Conservation (phyloP, 2,888 invertebrate genomes). For the Polydrusus pterygomalis region DNA sequence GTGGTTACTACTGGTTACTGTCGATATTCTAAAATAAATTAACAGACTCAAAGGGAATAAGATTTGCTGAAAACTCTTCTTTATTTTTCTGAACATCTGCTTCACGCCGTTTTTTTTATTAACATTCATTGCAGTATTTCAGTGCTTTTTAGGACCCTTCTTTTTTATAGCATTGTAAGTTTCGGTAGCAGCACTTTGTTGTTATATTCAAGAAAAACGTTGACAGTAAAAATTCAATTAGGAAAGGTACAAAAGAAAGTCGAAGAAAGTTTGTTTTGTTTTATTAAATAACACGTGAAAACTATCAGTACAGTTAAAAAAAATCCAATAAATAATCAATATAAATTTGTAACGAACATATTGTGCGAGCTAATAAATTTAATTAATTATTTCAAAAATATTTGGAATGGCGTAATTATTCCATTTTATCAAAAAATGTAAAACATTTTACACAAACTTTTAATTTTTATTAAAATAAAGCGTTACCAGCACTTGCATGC, state of each 20-base stretch:
- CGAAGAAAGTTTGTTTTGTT: not conserved
- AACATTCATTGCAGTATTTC: constrained; percentile 21
- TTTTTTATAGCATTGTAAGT: constrained; percentile 2
- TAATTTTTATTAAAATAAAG: too few species aligned
- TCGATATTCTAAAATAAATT: constrained; percentile 2
- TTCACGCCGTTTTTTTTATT: constrained; percentile 20
- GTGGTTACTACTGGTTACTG: constrained; percentile 12
- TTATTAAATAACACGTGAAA: not conserved
- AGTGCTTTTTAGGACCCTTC: constrained; percentile 1
- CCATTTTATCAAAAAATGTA: too few species aligned
- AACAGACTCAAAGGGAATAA: constrained; percentile 11
- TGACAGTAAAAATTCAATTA: constrained; percentile 22
- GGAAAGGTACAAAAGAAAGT: not conserved
- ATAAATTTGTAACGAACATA: too few species aligned
- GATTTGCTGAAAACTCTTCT: constrained; percentile 9
- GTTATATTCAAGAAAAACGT: constrained; percentile 14
- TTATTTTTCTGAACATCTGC: constrained; percentile 17
- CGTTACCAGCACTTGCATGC: too few species aligned
- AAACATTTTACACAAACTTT: too few species aligned
- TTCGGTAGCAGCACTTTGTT: not conserved
- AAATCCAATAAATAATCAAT: too few species aligned
- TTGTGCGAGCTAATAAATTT: too few species aligned
- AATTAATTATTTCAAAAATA: too few species aligned
- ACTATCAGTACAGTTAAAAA: too few species aligned
- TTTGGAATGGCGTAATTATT: too few species aligned